phyloP scores from a whole-genome alignment of 2,888 invertebrate genomes.

The Glaucopsyche alexis region DNA sequence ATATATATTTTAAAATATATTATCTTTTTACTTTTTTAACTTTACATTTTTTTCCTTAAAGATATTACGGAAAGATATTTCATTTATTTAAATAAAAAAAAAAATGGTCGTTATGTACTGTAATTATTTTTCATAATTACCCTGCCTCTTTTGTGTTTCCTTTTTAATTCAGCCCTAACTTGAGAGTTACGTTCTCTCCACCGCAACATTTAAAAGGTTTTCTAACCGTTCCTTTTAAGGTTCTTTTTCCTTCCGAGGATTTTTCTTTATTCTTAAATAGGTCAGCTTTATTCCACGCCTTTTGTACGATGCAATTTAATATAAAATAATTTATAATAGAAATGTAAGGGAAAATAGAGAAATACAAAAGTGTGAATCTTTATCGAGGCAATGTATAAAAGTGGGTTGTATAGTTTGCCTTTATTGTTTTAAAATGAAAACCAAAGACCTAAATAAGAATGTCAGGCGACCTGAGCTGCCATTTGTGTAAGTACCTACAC shows the following conservation, averaged over 20 bases:
- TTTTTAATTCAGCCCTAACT: neutral
- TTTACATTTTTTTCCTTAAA: neutral
- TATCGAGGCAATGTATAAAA: too few relatives aligned
- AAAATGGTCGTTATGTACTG: conserved; percentile 1
- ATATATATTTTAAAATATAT: too few relatives aligned
- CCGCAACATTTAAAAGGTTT: conserved; percentile 17
- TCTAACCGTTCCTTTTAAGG: conserved; percentile 6
- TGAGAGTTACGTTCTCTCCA: neutral
- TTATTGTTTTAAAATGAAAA: too few relatives aligned
- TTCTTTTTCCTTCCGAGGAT: neutral
- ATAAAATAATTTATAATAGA: neutral
- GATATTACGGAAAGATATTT: neutral
- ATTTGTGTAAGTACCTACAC: neutral
- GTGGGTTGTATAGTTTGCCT: too few relatives aligned
- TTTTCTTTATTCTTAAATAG: neutral
- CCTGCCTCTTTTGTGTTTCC: neutral
- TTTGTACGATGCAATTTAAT: neutral
- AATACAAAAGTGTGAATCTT: too few relatives aligned
- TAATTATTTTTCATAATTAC: conserved; percentile 14
- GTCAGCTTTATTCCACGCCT: conserved; percentile 8
- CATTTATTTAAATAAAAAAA: neutral
- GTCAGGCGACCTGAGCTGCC: neutral
- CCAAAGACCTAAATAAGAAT: too few relatives aligned
- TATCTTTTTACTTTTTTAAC: too few relatives aligned
- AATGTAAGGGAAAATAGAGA: neutral